A percentile compares a stretch with the other conserved stretches of the same genome.
Conservation (phyloP, 2,113 vertebrate genomes). For the Eulacestoma nigropectus region DNA sequence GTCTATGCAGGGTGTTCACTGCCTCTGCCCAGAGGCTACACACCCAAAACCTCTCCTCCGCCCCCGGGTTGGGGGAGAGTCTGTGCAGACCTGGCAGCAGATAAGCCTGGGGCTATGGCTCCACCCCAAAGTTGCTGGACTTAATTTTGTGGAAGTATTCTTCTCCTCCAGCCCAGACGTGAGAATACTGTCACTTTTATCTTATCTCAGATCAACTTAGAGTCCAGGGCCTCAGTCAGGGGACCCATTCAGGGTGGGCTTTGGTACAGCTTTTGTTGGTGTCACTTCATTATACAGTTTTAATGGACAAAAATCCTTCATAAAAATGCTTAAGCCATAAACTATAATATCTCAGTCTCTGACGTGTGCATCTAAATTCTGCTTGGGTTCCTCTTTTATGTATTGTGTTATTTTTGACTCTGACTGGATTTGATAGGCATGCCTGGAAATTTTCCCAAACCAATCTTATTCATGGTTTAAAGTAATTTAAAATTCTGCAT, state of each 20-base stretch:
- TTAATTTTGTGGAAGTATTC: not conserved
- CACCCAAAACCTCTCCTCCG: not conserved
- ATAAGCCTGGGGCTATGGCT: not conserved
- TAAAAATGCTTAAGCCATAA: not conserved
- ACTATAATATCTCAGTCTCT: not conserved
- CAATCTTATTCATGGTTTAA: not conserved
- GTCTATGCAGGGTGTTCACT: not conserved
- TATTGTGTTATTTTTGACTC: not conserved
- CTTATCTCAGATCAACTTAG: not conserved
- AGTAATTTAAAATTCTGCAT: not conserved
- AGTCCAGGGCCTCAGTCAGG: not conserved
- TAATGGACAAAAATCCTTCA: not conserved
- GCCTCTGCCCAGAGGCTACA: not conserved
- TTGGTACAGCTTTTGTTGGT: not conserved
- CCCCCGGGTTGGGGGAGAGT: rapidly evolving
- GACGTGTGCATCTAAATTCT: not conserved
- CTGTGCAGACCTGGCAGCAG: not conserved
- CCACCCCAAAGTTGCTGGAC: not conserved
- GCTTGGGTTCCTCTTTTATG: not conserved
- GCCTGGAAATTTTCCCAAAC: not conserved
- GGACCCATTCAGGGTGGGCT: not conserved
- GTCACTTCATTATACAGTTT: not conserved
- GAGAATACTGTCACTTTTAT: not conserved
- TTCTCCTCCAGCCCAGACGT: not conserved
- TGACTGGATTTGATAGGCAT: not conserved